Evolutionary conservation across 2,888 invertebrate genomes (phyloP), one percentile per base, ranked within the genome.

Genomic region (Hartigia nigra): DNA sequence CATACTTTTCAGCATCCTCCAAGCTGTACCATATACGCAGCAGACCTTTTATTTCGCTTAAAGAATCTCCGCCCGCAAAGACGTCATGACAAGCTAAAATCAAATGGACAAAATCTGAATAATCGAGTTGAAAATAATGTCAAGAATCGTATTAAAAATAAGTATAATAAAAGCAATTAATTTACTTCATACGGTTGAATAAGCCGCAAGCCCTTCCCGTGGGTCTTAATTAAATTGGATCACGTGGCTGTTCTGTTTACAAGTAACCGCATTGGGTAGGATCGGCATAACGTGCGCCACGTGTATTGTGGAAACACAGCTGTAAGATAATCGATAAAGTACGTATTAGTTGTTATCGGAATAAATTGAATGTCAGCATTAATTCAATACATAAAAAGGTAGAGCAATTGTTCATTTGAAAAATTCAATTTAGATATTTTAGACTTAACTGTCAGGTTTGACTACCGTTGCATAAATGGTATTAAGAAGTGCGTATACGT

Each of bases 221-320:
- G 70, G 31, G 77, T 69, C 76, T 74, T 77, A 81, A 85, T 84
- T 82, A 82, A 83, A 77, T 81, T 74, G 76, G 32, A 83, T 78
- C 85, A 85, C 85, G 85, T 85, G 85, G 76, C 83, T 32, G 69
- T 36, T 74, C 75, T 55, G 76, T 74, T 74, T 70, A 74, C 55
- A 31, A 31, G 76, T 74, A 74, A 69, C 74, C 70, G 37, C 74
- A 31, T 12, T 69, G 69, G 39, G 70, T 39, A 74, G 36, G 74
- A 32, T 79, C 77, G 75, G 77, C 76, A 74, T 36, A 77, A 77
- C 37, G 32, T 69, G 39, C 70, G 81, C 79, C 83, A 81, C 84
- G 82, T 81, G 80, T 78, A 77, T 80, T 81, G 78, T 80, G 81
- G 80, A 78, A 83, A 82, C 81, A 81, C 82, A 81, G 82, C 84